Conservation (phyloP, 2,113 vertebrate genomes). For the Lontra canadensis region DNA sequence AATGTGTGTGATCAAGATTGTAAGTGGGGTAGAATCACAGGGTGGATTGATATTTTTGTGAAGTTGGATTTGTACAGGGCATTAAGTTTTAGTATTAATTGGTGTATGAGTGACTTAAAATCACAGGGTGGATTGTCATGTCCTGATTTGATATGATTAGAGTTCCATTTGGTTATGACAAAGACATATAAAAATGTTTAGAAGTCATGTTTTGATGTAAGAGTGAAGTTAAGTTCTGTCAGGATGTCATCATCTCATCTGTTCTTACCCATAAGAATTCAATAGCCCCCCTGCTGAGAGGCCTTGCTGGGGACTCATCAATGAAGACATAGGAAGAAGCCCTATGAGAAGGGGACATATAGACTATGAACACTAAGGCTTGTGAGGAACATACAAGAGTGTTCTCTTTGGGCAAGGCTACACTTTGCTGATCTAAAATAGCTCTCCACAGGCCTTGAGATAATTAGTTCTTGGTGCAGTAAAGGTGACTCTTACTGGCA, state of each 20-base stretch:
- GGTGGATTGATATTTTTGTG: background rate
- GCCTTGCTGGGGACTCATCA: background rate
- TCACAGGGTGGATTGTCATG: background rate
- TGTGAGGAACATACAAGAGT: background rate
- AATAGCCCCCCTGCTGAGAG: background rate
- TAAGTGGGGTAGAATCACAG: background rate
- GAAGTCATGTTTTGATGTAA: background rate
- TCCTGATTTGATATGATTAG: background rate
- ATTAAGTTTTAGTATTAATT: background rate
- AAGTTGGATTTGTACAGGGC: background rate
- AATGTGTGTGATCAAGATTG: background rate
- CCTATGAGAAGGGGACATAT: background rate
- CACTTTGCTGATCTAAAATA: background rate
- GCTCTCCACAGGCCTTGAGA: background rate
- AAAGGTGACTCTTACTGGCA: background rate
- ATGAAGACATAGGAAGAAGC: background rate
- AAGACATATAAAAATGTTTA: background rate
- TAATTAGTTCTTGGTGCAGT: background rate
- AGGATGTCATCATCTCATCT: background rate
- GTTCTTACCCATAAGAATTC: background rate
- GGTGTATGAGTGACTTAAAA: background rate
- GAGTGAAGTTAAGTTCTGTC: background rate
- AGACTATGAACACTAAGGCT: background rate
- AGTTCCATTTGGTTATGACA: background rate
- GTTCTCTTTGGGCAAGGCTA: background rate